phyloP scores from a whole-genome alignment of 2,888 invertebrate species.

The Ectemnius continuus region DNA sequence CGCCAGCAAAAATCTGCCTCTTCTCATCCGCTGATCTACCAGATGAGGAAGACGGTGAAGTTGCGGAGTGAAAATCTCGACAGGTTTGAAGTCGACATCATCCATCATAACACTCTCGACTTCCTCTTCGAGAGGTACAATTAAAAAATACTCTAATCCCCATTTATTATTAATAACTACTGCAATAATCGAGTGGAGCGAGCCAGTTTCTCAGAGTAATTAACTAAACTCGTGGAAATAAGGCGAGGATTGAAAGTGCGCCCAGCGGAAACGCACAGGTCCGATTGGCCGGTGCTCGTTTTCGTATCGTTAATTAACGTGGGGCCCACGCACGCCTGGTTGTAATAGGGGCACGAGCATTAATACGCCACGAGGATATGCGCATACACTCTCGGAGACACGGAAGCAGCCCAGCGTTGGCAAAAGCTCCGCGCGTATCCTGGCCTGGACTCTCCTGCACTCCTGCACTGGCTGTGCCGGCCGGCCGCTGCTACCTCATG shows the following conservation, averaged over 20 bases:
- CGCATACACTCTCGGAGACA: background rate
- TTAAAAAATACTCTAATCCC: constrained; percentile 41
- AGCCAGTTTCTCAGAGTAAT: background rate
- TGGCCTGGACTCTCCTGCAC: constrained; percentile 41
- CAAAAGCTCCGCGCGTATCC: constrained; percentile 46
- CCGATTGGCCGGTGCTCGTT: constrained; percentile 28
- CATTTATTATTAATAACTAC: constrained; percentile 45
- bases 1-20: background rate
- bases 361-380: constrained; percentile 26
- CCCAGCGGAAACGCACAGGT: background rate
- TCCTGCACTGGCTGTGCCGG: constrained; percentile 23
- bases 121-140: background rate
- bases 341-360: constrained; percentile 46
- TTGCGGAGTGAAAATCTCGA: background rate
- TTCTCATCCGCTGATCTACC: background rate
- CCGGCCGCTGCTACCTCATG: constrained; percentile 65
- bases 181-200: constrained; percentile 28
- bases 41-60: background rate
- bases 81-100: constrained; percentile 13
- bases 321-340: constrained; percentile 32
- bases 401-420: constrained; percentile 4
- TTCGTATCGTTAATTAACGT: constrained; percentile 51
- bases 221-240: background rate
- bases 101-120: background rate
- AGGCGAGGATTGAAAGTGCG: background rate